Percentiles rank a stretch among this genome's conserved stretches.
These are phyloP conservation scores for Trematocara macrostoma DNA, from an alignment of 2,113 vertebrate species.

Conservation along the genomic window DNA sequence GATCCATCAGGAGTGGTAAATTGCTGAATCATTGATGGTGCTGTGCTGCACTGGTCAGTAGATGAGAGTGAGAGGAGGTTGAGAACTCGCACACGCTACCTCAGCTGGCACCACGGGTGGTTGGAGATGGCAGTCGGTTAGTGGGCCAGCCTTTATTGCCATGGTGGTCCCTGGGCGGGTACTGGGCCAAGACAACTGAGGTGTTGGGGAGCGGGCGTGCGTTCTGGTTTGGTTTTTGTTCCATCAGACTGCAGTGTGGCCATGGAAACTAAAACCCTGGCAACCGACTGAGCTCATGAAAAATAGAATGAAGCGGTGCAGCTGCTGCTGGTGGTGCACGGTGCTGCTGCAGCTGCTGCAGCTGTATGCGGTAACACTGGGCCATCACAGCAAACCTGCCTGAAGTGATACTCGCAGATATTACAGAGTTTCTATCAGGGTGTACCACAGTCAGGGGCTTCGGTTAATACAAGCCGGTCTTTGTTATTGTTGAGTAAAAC, in stretches of 20 bases:
- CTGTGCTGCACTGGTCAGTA: neutral
- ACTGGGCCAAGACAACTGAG: neutral
- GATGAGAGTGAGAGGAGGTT: neutral
- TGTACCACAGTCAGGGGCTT: constrained; percentile 20
- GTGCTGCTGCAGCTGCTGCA: no score
- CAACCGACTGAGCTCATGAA: constrained; percentile 56
- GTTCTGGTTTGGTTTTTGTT: constrained; percentile 50
- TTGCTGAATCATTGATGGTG: neutral
- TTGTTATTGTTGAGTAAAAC: constrained; percentile 24
- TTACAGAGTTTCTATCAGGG: constrained; percentile 21
- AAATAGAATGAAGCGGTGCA: constrained; percentile 35
- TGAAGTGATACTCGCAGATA: neutral
- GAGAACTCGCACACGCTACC: neutral
- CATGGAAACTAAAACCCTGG: constrained; percentile 69
- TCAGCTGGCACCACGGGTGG: neutral
- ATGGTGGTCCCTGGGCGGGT: neutral
- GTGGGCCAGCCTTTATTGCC: neutral
- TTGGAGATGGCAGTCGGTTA: neutral
- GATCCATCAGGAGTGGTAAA: neutral
- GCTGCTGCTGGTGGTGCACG: neutral
- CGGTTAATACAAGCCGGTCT: neutral
- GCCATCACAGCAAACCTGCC: neutral
- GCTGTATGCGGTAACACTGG: neutral
- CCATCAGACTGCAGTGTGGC: constrained; percentile 61
- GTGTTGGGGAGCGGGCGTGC: neutral